Evolutionary conservation across 2,113 vertebrate genomes (phyloP).

Genomic region (Sclerurus mexicanus): DNA sequence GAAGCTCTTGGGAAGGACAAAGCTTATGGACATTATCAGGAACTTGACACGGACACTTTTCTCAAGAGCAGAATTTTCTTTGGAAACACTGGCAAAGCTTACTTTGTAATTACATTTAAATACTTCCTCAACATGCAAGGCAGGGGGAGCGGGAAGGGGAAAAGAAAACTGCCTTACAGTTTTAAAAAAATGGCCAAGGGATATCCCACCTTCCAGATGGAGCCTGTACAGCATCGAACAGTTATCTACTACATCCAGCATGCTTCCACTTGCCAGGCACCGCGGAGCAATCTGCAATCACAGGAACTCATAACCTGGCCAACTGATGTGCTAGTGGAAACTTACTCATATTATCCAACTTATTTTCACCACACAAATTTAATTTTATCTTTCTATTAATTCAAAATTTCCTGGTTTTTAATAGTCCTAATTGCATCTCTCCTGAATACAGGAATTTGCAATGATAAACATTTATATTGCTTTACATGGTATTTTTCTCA

Average conservation of each 20-base stretch:
- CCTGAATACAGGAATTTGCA: not conserved
- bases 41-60: not conserved
- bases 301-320: not conserved
- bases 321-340: not conserved
- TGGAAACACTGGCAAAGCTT: not conserved
- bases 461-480: not conserved
- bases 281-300: constrained; percentile 76
- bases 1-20: not conserved
- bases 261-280: constrained; percentile 70
- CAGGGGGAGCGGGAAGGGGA: not conserved
- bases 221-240: constrained; percentile 89
- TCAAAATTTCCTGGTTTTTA: not conserved
- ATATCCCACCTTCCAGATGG: constrained; percentile 87
- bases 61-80: not conserved
- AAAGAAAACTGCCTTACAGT: not conserved
- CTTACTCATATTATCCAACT: not conserved
- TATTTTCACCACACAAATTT: not conserved
- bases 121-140: not conserved
- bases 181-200: not conserved
- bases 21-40: not conserved
- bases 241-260: constrained; percentile 87
- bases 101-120: not conserved
- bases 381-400: not conserved
- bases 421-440: not conserved
- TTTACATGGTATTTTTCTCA: not conserved